phyloP scores from a whole-genome alignment of 2,113 vertebrate species.

The Labeo rohita region DNA sequence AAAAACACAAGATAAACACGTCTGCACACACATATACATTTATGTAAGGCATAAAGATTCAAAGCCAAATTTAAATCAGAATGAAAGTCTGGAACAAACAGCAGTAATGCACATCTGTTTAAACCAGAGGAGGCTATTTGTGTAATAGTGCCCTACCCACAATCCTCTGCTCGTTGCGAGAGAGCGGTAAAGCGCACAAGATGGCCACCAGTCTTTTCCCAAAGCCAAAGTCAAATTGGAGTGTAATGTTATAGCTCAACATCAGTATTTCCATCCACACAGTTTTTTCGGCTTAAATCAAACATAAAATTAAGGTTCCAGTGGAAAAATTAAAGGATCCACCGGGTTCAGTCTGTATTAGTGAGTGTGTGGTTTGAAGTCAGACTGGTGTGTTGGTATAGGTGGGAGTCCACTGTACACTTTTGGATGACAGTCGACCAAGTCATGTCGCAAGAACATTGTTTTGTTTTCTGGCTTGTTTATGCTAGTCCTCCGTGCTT shows the following conservation, averaged over 20 bases:
- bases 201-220: conserved; percentile 10
- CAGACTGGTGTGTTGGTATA: not conserved
- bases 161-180: not conserved
- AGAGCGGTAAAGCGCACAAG: not conserved
- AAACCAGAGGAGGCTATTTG: conserved; percentile 30
- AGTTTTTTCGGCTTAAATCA: not conserved
- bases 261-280: conserved; percentile 15
- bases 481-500: conserved; percentile 45
- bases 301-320: conserved; percentile 27
- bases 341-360: conserved; percentile 21
- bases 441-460: conserved; percentile 26
- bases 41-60: not conserved
- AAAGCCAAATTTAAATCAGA: not conserved
- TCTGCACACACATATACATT: not conserved
- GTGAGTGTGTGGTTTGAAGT: not conserved
- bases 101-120: conserved; percentile 14
- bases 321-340: not conserved
- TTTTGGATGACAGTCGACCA: conserved; percentile 16
- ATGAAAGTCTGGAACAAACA: not conserved
- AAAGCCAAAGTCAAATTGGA: conserved; percentile 17
- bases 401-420: not conserved
- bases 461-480: conserved; percentile 51
- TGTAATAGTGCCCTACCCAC: not conserved
- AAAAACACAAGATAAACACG: not conserved
- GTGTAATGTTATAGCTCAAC: conserved; percentile 19